Conservation (phyloP, 1,140 invertebrate genomes). For the Bradynema listronoti region DNA sequence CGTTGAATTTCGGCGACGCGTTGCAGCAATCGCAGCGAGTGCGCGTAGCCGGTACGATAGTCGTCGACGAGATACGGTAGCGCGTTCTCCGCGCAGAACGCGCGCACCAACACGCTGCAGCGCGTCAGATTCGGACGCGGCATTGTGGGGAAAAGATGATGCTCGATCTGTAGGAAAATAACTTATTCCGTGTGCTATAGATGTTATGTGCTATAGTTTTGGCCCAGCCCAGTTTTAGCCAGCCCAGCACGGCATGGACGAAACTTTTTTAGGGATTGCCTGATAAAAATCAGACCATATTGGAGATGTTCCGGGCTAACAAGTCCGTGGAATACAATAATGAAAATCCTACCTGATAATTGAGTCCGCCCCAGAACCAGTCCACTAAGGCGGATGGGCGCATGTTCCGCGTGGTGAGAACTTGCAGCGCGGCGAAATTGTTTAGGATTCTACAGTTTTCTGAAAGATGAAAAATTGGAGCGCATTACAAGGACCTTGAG, state of each 20-base stretch:
- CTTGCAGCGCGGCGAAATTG: slow-evolving; percentile 57
- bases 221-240: no score
- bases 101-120: slow-evolving; percentile 38
- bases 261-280: no score
- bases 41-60: slow-evolving; percentile 52
- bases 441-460: slow-evolving; percentile 50
- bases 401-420: slow-evolving; percentile 58
- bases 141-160: slow-evolving; percentile 58
- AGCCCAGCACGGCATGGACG: no score
- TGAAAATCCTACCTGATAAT: slow-evolving; percentile 52
- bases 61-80: slow-evolving; percentile 52
- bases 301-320: no score
- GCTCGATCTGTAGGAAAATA: slow-evolving; percentile 47
- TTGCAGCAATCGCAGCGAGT: no score
- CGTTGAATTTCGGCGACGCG: no score
- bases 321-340: slow-evolving; percentile 16
- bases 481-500: no score
- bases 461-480: slow-evolving; percentile 26
- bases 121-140: slow-evolving; percentile 48
- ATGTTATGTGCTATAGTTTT: no score
- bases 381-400: slow-evolving; percentile 50
- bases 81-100: slow-evolving; percentile 49
- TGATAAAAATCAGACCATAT: no score
- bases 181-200: no score
- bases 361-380: slow-evolving; percentile 58